Evolutionary conservation across 30 jellyfish, hydroid and myxozoan species (phyloP), one percentile per base, ranked within the genome.

Genomic region (Clytia hemisphaerica): DNA sequence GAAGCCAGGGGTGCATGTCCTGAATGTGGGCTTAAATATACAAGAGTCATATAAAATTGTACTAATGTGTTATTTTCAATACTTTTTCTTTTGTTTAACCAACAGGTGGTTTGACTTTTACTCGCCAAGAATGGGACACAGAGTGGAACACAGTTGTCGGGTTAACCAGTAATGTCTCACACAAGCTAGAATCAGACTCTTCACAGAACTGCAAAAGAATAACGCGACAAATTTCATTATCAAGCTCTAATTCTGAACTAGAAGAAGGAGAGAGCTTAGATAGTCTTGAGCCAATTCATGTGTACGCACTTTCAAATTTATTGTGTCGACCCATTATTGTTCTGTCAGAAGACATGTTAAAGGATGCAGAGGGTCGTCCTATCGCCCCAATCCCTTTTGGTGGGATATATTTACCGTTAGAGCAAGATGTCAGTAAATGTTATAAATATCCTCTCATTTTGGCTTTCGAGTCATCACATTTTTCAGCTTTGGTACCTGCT

Each of bases 401-500:
- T 2, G 96, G 96, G 29, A 78, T 86, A 15, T 86, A 86, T 64
- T 36, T 86, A 19, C 96, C 96, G 1, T 28, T 78, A 19, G 96
- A 78, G 37, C 59, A 78, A 12, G 68, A 40, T 24, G 87, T 92
- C 9, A 40, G 37, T 1, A 45, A 25, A 0, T 86, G 96, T 76
- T 86, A 40, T 72, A 86, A 86, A 72, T 78, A 45, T 63, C 96
- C 96, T 6, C 61, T 86, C 34, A 81, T 86, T 1, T 86, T 86
- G 12, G 96, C 94, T 7, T 86, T 78, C 67, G 94, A 86, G 37
- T 71, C 96, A 3, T 85, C 92, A n/a, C 96, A 86, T 46, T 86
- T 86, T 59, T 76, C 94, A 14, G 96, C 96, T 2, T 79, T 77
- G 31, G 96, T 86, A 2, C 92, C 94, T 22, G 96, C 96, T 1